Conservation (phyloP, 1,140 invertebrate species). For the Drosophila micromelanica region DNA sequence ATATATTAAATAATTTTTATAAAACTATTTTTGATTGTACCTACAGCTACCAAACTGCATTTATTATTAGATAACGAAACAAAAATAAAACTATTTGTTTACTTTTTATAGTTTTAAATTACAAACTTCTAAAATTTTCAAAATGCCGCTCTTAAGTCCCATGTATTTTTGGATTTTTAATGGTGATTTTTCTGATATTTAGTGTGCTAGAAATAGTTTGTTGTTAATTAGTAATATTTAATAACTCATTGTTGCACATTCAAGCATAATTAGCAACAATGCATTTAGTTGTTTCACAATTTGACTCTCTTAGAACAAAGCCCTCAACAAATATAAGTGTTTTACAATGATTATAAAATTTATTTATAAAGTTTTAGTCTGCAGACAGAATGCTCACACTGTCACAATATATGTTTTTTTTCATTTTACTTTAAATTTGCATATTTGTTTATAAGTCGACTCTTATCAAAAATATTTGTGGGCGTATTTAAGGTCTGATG, state of each 20-base stretch:
- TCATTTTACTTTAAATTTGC: neutral
- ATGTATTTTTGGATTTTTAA: no score
- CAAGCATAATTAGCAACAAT: neutral
- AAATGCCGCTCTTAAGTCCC: no score
- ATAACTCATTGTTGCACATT: neutral
- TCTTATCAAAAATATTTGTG: neutral
- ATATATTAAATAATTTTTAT: no score
- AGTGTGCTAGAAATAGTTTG: neutral
- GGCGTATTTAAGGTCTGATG: constrained; percentile 1
- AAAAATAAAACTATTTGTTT: no score
- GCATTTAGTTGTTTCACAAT: neutral
- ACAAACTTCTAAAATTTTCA: neutral
- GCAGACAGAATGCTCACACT: neutral
- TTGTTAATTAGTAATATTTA: neutral
- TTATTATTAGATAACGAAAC: no score
- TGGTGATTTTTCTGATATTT: no score
- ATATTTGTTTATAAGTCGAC: neutral
- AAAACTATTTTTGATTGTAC: no score
- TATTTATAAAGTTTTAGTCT: neutral
- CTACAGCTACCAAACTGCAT: no score
- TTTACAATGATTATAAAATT: neutral
- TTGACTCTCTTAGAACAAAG: constrained; percentile 7
- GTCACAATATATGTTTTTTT: neutral
- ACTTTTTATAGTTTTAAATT: neutral
- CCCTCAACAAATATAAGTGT: no score